Evolutionary conservation across 2,113 vertebrate genomes (phyloP).

Genomic region (Vanacampus margaritifer): DNA sequence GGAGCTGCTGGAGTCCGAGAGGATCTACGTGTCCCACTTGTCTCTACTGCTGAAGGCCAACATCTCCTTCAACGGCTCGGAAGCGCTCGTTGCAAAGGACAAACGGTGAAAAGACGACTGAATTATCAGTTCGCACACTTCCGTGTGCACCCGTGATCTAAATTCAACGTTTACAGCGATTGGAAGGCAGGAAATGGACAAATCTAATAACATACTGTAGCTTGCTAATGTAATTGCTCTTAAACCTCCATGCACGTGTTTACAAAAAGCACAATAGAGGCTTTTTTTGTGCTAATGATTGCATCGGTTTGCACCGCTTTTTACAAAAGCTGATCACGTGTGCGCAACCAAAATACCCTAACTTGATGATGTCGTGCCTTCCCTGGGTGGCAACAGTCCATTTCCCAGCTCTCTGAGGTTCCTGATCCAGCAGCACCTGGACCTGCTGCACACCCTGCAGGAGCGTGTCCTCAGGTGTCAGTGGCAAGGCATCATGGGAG

Average conservation of each 20-base stretch:
- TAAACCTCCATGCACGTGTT: constrained; percentile 29
- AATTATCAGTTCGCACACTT: neutral
- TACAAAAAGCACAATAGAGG: neutral
- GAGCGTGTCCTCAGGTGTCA: constrained; percentile 90
- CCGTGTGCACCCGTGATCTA: constrained; percentile 17
- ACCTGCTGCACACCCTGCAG: constrained; percentile 90
- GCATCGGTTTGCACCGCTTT: too few species aligned
- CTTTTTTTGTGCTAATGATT: neutral
- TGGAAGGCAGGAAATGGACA: constrained; percentile 49
- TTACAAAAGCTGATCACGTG: neutral
- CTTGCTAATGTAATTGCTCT: constrained; percentile 16
- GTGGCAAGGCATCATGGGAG: constrained; percentile 93
- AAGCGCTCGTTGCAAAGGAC: constrained; percentile 82
- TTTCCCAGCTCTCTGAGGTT: constrained; percentile 92
- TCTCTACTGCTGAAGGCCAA: constrained; percentile 94
- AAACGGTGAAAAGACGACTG: constrained; percentile 80
- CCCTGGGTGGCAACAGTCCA: constrained; percentile 65
- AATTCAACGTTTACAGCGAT: constrained; percentile 29
- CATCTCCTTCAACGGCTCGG: constrained; percentile 85
- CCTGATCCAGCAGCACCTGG: constrained; percentile 93
- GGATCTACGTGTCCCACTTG: constrained; percentile 89
- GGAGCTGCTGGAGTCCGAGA: constrained; percentile 93
- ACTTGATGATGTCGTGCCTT: neutral
- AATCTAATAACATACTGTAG: constrained; percentile 38
- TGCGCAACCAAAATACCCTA: neutral